These are phyloP conservation scores for Prenolepis imparis DNA, from an alignment of 2,888 invertebrate genomes.

Conservation along the genomic window DNA sequence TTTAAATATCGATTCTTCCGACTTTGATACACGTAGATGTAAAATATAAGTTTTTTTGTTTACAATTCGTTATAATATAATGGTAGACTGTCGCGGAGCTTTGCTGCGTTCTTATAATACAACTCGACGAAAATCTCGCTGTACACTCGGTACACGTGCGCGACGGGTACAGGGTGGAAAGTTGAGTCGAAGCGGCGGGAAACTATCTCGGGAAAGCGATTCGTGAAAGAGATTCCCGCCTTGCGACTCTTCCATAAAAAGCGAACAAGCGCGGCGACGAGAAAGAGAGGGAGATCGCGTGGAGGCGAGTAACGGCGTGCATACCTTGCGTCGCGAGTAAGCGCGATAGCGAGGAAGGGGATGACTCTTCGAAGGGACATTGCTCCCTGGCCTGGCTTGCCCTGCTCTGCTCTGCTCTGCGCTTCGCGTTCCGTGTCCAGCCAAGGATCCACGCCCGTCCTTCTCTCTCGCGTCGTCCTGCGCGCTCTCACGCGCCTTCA, in stretches of 20 bases:
- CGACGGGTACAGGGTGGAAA: slow-evolving; percentile 38
- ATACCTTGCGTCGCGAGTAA: slow-evolving; percentile 76
- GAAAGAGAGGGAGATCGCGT: slow-evolving; percentile 51
- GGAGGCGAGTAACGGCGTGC: slow-evolving; percentile 80
- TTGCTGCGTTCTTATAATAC: neutral
- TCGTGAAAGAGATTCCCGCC: slow-evolving; percentile 73
- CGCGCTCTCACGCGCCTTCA: slow-evolving; percentile 72
- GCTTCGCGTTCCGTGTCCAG: slow-evolving; percentile 73
- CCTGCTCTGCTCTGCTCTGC: slow-evolving; percentile 73
- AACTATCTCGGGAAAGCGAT: slow-evolving; percentile 62
- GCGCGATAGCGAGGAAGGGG: slow-evolving; percentile 80
- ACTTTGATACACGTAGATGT: too few species aligned
- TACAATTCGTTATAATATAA: neutral
- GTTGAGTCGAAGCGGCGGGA: slow-evolving; percentile 60
- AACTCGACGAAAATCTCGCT: slow-evolving; percentile 1
- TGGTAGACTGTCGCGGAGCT: neutral
- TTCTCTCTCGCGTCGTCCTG: slow-evolving; percentile 66
- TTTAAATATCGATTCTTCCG: too few species aligned
- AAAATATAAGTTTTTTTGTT: too few species aligned
- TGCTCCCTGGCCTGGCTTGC: slow-evolving; percentile 82
- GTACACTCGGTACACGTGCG: neutral
- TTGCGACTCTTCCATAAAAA: slow-evolving; percentile 59
- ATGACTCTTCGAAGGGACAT: slow-evolving; percentile 82
- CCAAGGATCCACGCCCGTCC: slow-evolving; percentile 71
- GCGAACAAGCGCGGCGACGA: slow-evolving; percentile 29